Evolutionary conservation across 2,888 invertebrate species (phyloP), one percentile per base, ranked within the genome.

Genomic region (Orthonevra nobilis): DNA sequence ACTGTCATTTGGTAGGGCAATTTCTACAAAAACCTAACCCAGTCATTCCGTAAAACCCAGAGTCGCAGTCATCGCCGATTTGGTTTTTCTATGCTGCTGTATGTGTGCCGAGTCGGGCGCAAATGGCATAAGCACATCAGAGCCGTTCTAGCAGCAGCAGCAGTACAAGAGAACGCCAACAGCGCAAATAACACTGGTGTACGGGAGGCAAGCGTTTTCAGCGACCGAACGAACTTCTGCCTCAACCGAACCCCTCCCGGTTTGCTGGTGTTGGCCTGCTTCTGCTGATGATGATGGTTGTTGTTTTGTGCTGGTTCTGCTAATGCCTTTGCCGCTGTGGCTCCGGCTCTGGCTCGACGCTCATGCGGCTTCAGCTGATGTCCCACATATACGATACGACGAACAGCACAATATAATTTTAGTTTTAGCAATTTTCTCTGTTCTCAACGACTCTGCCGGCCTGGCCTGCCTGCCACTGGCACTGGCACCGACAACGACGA

Each of bases 171-270:
- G 84, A 86, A 84, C 83, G 83, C 84, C 85, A 85, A 85, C 84
- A 85, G 84, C 84, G 85, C 75, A 83, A 81, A 83, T 83, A 82
- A 82, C 75, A 82, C 81, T 85, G 84, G 84, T 85, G 85, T 85
- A 85, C 84, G 85, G 84, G 84, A 85, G 85, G 85, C 85, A 85
- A 86, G 84, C 84, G 82, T 84, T 84, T 86, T 85, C 83, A 85
- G 85, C 86, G 85, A 85, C 85, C 85, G 85, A 85, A n/a, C 68
- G 82, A 34, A 58, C 74, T 74, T 74, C 74, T 40, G 20, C 10
- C 50, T 42, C 15, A 58, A 48, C 58, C 42, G 63, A 52, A 54
- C 38, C 32, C 56, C 74, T 56, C 44, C 17, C 28, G 23, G 12
- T 26, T 10, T 19, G 10, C 7, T 46, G 14, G 7, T 42, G 20